These are phyloP conservation scores for Erannis defoliaria DNA, from an alignment of 2,888 invertebrate species.

Conservation along the genomic window DNA sequence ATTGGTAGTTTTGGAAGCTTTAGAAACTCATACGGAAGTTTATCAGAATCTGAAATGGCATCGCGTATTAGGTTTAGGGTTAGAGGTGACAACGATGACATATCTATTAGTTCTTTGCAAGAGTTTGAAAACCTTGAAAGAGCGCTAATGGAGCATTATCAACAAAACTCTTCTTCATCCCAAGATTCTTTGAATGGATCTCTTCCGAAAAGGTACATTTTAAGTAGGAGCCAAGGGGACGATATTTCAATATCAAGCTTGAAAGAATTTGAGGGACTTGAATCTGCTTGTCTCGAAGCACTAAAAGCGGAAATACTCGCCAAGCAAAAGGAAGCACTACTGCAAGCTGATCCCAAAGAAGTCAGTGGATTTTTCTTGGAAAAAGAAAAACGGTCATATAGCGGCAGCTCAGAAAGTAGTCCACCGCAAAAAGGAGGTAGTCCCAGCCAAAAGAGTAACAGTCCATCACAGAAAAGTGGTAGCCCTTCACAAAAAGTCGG, in stretches of 20 bases:
- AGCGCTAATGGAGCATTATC: conserved; percentile 93
- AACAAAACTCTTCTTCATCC: conserved; percentile 91
- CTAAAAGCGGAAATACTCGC: conserved; percentile 93
- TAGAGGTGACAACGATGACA: conserved; percentile 95
- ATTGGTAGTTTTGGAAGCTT: conserved; percentile 93
- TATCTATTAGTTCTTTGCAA: conserved; percentile 96
- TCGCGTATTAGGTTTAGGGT: conserved; percentile 94
- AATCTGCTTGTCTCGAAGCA: conserved; percentile 94
- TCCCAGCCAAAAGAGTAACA: conserved; percentile 77
- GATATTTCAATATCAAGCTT: conserved; percentile 95
- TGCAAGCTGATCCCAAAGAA: conserved; percentile 87
- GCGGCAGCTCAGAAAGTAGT: conserved; percentile 87
- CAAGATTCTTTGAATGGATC: conserved; percentile 95
- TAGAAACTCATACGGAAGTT: conserved; percentile 95
- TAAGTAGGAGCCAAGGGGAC: conserved; percentile 92
- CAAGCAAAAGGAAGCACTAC: conserved; percentile 93
- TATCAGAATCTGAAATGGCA: conserved; percentile 96
- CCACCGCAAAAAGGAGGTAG: conserved; percentile 85
- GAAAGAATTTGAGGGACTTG: conserved; percentile 97
- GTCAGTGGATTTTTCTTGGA: conserved; percentile 81
- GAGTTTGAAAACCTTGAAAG: conserved; percentile 97
- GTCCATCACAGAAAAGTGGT: conserved; percentile 80
- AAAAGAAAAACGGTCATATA: conserved; percentile 82
- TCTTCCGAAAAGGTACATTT: conserved; percentile 90
- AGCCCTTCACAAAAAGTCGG: conserved; percentile 82